Percentiles rank a stretch among this genome's conserved stretches.
These are phyloP conservation scores for Eretmochelys imbricata DNA, from an alignment of 2,113 vertebrate genomes.

Conservation along the genomic window DNA sequence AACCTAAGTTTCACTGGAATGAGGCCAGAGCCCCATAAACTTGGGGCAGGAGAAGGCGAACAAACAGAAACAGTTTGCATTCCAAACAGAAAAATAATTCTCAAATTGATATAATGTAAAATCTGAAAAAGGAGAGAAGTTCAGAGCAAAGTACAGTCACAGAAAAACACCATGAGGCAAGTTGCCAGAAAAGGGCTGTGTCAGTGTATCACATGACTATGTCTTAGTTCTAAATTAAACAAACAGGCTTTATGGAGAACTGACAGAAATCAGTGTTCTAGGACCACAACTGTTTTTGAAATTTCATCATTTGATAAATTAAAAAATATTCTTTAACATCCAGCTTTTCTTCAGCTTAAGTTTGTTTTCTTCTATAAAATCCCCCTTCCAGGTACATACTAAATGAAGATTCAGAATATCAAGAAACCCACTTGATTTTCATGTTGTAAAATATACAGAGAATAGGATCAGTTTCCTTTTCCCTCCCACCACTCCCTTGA, in stretches of 20 bases:
- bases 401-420: background rate
- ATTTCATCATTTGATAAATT: background rate
- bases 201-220: rapidly evolving
- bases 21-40: background rate
- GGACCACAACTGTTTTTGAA: background rate
- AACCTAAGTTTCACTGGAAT: background rate
- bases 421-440: background rate
- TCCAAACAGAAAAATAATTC: background rate
- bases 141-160: background rate
- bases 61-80: background rate
- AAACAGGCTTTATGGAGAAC: background rate
- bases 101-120: background rate
- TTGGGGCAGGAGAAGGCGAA: background rate
- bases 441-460: background rate
- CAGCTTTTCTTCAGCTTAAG: background rate
- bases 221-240: background rate
- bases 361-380: background rate
- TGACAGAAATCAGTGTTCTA: background rate
- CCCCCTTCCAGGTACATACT: background rate
- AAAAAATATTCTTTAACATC: background rate
- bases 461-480: background rate
- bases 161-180: background rate
- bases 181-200: background rate
- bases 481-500: background rate
- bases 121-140: background rate